Percentiles rank a stretch among this genome's conserved stretches.
Evolutionary conservation across 2,797 vertebrate genomes (phyloP).

Genomic region (Phoeniculus purpureus): DNA sequence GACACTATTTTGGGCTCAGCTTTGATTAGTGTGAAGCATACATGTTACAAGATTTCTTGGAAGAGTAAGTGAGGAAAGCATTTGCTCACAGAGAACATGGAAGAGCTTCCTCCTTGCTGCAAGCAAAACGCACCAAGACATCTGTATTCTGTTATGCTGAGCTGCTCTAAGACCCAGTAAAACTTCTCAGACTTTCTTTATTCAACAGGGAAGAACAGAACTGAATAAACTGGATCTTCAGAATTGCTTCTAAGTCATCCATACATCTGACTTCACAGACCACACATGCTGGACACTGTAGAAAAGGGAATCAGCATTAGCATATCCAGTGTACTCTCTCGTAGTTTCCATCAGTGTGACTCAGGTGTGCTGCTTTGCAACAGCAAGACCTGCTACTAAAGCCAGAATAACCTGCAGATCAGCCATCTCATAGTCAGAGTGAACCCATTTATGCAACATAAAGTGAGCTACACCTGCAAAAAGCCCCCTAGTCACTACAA

Average conservation of each 20-base stretch:
- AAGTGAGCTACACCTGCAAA: neutral
- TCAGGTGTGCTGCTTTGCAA: neutral
- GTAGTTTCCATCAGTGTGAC: neutral
- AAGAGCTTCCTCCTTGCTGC: neutral
- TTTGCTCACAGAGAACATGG: neutral
- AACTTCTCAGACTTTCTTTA: neutral
- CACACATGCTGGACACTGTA: neutral
- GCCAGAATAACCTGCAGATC: neutral
- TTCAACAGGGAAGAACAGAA: constrained; percentile 1
- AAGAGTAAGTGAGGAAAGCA: neutral
- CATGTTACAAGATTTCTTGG: neutral
- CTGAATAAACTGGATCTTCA: constrained; percentile 40
- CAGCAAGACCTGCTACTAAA: neutral
- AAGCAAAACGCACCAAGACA: neutral
- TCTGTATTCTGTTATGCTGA: neutral
- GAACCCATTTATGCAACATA: neutral
- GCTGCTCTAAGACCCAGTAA: neutral
- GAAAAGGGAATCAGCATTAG: neutral
- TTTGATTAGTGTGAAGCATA: neutral
- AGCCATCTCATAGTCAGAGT: neutral
- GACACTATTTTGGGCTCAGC: neutral
- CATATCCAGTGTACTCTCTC: neutral
- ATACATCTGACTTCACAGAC: neutral
- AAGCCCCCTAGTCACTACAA: neutral
- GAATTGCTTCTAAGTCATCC: neutral